A percentile compares a stretch with the other conserved stretches of the same genome.
These are phyloP conservation scores for Fratercula arctica DNA, from an alignment of 2,797 vertebrate species.

Conservation along the genomic window DNA sequence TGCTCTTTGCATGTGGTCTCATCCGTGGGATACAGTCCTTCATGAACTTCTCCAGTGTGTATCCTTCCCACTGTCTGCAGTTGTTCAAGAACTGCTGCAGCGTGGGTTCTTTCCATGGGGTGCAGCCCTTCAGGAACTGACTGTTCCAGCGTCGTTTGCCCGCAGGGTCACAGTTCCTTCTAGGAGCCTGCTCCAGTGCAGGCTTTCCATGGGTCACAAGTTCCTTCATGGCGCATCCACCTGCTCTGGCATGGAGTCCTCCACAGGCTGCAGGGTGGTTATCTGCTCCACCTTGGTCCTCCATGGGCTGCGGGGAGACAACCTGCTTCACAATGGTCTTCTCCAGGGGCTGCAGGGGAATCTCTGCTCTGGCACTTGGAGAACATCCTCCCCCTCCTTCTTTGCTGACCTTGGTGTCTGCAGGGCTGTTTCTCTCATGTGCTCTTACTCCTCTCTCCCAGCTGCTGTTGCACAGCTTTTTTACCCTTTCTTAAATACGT, in stretches of 20 bases:
- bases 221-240: background rate
- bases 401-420: background rate
- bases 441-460: background rate
- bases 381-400: background rate
- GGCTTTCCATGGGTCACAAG: background rate
- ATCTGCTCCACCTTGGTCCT: background rate
- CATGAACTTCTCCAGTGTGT: background rate
- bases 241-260: fast-evolving
- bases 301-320: background rate
- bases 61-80: background rate
- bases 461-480: background rate
- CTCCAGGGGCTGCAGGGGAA: background rate
- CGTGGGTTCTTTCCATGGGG: background rate
- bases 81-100: background rate
- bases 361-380: background rate
- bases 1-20: background rate
- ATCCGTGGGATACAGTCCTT: background rate
- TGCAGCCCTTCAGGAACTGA: background rate
- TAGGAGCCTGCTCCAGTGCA: background rate
- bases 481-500: background rate
- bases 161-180: background rate
- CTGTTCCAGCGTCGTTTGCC: background rate
- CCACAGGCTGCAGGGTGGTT: background rate
- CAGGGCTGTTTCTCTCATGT: background rate
- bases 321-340: background rate